Evolutionary conservation across 2,113 vertebrate genomes (phyloP), one percentile per base, ranked within the genome.

Genomic region (Saguinus midas): DNA sequence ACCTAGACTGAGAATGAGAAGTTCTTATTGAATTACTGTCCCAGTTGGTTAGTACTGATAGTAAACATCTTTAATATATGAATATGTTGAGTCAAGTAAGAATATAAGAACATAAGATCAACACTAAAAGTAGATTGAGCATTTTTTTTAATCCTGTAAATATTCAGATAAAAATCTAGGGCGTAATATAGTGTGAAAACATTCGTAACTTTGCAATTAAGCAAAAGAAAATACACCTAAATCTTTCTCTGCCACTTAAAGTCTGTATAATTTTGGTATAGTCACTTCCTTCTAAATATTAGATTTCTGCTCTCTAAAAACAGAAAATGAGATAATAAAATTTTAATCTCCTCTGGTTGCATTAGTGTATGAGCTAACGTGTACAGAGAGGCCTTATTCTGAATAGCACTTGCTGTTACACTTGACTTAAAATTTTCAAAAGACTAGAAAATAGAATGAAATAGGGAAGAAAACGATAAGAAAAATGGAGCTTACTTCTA

Each of bases 101-200:
- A 89, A 40, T 21, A 40, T 35, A 78, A 83, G 32, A 86, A 91
- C 87, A 96, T 52, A 81, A 90, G 87, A 96, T 68, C 17, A 89
- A 37, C 12, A 81, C 8, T 86, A 32, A 96, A 40, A 96, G 55
- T n/a, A 86, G 5, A 82, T 1, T 48, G 50, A 14, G 25, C 8
- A 84, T 70, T 57, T 93, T 21, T 68, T 3, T 0, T n/a, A 16
- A 92, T 21, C 20, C 17, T 20, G 64, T 40, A 23, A 85, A 32
- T 92, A 52, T 27, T 81, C n/a, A 75, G 14, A 84, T 80, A 17
- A 84, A 91, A 88, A 70, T 86, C 35, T 87, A 91, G 58, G 29
- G 14, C 18, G 81, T 73, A 29, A 18, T 64, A 48, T 57, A 72
- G 16, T n/a, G 25, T 57, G 87, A 75, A 73, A 91, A 48, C 3